These are phyloP conservation scores for Varecia variegata DNA, from an alignment of 2,797 vertebrate species.

Conservation along the genomic window DNA sequence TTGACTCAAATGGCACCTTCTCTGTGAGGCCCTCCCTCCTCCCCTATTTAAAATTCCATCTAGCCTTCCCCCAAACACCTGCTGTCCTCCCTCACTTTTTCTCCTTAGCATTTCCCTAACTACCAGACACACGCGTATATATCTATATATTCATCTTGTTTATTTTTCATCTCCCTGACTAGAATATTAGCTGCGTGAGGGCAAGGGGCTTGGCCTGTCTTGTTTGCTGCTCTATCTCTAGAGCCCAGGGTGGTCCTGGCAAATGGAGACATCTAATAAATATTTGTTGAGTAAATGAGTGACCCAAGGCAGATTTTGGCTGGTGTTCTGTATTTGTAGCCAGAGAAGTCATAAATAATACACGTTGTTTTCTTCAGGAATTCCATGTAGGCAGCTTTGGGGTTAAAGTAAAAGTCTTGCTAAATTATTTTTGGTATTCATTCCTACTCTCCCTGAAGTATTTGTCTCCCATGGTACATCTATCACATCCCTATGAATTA, in stretches of 20 bases:
- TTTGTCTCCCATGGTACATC: neutral
- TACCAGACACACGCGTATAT: neutral
- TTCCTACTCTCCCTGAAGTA: neutral
- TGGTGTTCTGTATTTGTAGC: neutral
- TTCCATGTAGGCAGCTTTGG: neutral
- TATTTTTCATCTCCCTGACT: neutral
- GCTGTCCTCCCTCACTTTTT: neutral
- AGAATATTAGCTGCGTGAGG: neutral
- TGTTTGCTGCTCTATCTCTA: neutral
- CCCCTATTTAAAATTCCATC: neutral
- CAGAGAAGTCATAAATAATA: neutral
- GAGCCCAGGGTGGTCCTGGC: neutral
- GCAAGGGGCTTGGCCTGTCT: neutral
- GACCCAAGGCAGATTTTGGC: neutral
- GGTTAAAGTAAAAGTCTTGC: conserved; percentile 26
- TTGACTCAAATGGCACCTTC: neutral
- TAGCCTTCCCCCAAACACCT: neutral
- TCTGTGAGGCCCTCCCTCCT: neutral
- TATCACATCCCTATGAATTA: neutral
- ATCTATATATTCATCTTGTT: neutral
- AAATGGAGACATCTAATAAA: neutral
- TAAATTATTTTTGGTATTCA: neutral
- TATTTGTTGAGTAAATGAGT: neutral
- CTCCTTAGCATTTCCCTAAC: neutral
- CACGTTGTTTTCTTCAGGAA: neutral